Conservation (phyloP, 2,113 vertebrate species). For the Apaloderma vittatum region DNA sequence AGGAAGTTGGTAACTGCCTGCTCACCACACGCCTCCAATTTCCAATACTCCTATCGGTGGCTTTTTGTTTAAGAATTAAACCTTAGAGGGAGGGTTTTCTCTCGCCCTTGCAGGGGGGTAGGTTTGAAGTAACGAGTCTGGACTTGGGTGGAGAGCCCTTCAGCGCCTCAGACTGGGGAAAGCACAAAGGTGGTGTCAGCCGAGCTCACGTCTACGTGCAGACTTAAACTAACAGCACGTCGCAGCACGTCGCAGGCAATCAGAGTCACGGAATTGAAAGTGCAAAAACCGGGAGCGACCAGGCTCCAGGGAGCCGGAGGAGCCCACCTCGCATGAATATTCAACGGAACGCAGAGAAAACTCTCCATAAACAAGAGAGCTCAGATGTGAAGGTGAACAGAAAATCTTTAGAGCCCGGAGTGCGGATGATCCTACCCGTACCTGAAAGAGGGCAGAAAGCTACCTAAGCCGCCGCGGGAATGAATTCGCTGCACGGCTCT, state of each 20-base stretch:
- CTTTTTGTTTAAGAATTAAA: conserved; percentile 34
- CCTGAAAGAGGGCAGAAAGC: neutral
- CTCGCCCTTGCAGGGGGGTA: neutral
- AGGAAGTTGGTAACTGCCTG: neutral
- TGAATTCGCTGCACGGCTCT: neutral
- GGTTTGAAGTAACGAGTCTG: neutral
- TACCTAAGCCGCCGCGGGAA: neutral
- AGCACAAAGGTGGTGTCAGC: conserved; percentile 28
- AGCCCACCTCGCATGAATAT: neutral
- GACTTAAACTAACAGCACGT: neutral
- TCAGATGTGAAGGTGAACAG: neutral
- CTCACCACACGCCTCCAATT: neutral
- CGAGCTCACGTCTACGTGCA: neutral
- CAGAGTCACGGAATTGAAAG: neutral
- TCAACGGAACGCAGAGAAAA: neutral
- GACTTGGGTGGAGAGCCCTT: neutral
- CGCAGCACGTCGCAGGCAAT: conserved; percentile 1
- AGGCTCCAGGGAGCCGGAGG: neutral
- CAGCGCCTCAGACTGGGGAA: neutral
- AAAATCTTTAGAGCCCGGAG: neutral
- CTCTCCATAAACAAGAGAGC: neutral
- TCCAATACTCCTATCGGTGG: neutral
- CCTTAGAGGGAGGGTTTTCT: neutral
- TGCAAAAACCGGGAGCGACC: neutral
- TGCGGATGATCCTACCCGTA: fast-evolving